Evolutionary conservation across 2,888 invertebrate species (phyloP), one percentile per base, ranked within the genome.

Genomic region (Cloeon dipterum): DNA sequence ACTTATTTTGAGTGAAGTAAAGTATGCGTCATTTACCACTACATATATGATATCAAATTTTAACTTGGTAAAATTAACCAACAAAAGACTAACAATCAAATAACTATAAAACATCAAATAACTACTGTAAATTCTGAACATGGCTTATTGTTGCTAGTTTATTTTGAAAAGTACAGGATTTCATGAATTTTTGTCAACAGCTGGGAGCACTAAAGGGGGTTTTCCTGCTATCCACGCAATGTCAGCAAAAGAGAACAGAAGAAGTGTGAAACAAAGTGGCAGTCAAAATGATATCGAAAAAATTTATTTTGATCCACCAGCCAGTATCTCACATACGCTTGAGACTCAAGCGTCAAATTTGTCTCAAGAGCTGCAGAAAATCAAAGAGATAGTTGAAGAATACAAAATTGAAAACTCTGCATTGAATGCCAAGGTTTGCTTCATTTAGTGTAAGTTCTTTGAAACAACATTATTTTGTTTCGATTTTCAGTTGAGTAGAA

Each of bases 51-150:
- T n/a, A n/a, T n/a, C n/a, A n/a, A n/a, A n/a, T n/a, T n/a, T n/a
- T n/a, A n/a, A n/a, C n/a, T n/a, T n/a, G n/a, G n/a, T n/a, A n/a
- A n/a, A n/a, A n/a, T n/a, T n/a, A n/a, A n/a, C n/a, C n/a, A n/a
- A n/a, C n/a, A n/a, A n/a, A n/a, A n/a, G n/a, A n/a, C n/a, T n/a
- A n/a, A n/a, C n/a, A n/a, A n/a, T n/a, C n/a, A n/a, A n/a, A n/a
- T n/a, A n/a, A n/a, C n/a, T n/a, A n/a, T n/a, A n/a, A n/a, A n/a
- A n/a, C n/a, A n/a, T n/a, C n/a, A n/a, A n/a, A n/a, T n/a, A n/a
- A n/a, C n/a, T n/a, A n/a, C n/a, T n/a, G n/a, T n/a, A 47, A 54
- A 52, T 43, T 47, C 49, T 32, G 55, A 54, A 38, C 54, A 57
- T n/a, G 46, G n/a, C n/a, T 23, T 23, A 23, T 23, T 7, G 11